Evolutionary conservation across 1,140 invertebrate genomes (phyloP).

Genomic region (Aethina tumida): DNA sequence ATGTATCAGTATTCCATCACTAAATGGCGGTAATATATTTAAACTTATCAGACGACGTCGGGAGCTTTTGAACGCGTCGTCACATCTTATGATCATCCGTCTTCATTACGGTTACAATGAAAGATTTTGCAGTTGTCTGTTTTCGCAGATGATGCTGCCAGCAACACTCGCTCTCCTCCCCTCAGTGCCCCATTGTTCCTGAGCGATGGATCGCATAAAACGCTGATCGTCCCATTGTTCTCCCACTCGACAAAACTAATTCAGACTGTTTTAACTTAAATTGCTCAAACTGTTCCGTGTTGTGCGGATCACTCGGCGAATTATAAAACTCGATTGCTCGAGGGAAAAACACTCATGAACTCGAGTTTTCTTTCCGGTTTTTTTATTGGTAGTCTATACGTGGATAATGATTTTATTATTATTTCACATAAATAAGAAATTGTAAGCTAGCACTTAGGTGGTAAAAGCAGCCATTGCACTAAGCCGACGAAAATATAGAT

Average conservation of each 20-base stretch:
- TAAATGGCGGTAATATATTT: slow-evolving; percentile 8
- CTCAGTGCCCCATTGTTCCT: slow-evolving; percentile 25
- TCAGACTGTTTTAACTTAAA: slow-evolving; percentile 20
- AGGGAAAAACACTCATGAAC: no score
- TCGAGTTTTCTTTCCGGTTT: no score
- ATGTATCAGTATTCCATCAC: slow-evolving; percentile 2
- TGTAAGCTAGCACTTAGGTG: no score
- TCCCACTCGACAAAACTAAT: slow-evolving; percentile 26
- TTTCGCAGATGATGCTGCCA: slow-evolving; percentile 24
- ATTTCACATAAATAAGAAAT: no score
- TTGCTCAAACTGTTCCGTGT: slow-evolving; percentile 8
- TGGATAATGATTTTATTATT: no score
- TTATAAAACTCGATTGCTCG: no score
- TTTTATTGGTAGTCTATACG: no score
- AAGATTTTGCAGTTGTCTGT: slow-evolving; percentile 28
- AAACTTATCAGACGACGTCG: no score
- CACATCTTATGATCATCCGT: slow-evolving; percentile 31
- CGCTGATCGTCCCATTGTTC: slow-evolving; percentile 21
- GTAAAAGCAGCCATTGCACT: slow-evolving; percentile 1
- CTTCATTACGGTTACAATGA: slow-evolving; percentile 34
- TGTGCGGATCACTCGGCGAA: background rate
- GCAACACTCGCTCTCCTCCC: slow-evolving; percentile 18
- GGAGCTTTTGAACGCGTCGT: slow-evolving; percentile 21
- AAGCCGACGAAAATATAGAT: background rate
- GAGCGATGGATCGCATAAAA: slow-evolving; percentile 22